These are phyloP conservation scores for Sceloporus tristichus DNA, from an alignment of 2,113 vertebrate species.

Conservation along the genomic window DNA sequence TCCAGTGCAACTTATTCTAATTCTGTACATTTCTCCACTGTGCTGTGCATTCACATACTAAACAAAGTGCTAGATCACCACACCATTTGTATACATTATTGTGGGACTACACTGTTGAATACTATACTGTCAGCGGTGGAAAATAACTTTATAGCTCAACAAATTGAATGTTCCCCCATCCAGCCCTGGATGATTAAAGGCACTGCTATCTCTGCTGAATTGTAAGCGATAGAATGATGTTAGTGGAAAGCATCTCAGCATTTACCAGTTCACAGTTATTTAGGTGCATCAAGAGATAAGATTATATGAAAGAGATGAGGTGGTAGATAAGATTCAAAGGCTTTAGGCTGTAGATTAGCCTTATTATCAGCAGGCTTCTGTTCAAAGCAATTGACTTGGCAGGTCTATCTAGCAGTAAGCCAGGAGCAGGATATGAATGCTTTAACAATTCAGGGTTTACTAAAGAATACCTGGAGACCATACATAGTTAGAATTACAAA, in stretches of 20 bases:
- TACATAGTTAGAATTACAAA: too few species aligned
- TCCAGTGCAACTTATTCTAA: neutral
- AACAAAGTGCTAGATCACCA: neutral
- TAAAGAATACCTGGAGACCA: neutral
- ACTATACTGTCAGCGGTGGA: slow-evolving; percentile 2
- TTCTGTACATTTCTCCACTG: neutral
- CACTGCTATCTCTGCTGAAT: slow-evolving; percentile 21
- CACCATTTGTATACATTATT: neutral
- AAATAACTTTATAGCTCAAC: neutral
- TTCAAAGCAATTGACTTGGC: slow-evolving; percentile 21
- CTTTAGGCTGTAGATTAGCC: slow-evolving; percentile 18
- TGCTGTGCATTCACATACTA: neutral
- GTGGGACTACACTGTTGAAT: neutral
- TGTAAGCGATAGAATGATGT: slow-evolving; percentile 7
- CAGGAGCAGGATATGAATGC: slow-evolving; percentile 13
- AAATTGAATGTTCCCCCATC: neutral
- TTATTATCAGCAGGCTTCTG: slow-evolving; percentile 30
- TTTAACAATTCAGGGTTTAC: neutral
- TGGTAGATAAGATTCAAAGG: slow-evolving; percentile 27
- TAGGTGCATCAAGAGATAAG: slow-evolving; percentile 32
- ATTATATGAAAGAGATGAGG: slow-evolving; percentile 15
- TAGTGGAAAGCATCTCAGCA: slow-evolving; percentile 16
- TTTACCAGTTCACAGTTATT: slow-evolving; percentile 41
- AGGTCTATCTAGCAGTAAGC: slow-evolving; percentile 21
- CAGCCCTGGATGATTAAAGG: neutral